phyloP scores from a whole-genome alignment of 2,888 invertebrate genomes.

The Himalopsyche anomala region DNA sequence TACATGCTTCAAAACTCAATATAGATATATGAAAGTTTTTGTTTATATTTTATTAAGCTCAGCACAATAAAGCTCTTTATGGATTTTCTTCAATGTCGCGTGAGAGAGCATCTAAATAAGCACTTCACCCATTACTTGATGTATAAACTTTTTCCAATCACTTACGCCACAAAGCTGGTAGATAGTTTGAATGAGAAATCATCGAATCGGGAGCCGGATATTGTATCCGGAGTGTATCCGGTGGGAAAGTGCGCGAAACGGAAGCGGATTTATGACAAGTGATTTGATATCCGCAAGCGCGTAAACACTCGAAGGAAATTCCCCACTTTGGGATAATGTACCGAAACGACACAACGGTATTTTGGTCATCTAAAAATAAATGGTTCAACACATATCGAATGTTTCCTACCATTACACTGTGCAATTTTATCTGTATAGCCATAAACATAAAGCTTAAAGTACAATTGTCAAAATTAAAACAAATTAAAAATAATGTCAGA shows the following conservation, averaged over 20 bases:
- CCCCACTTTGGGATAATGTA: neutral
- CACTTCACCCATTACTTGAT: neutral
- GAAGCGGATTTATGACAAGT: conserved; percentile 20
- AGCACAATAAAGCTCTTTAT: too few species aligned
- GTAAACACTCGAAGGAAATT: conserved; percentile 13
- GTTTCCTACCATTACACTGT: too few species aligned
- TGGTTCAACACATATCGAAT: too few species aligned
- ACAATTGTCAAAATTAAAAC: too few species aligned
- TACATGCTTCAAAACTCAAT: too few species aligned
- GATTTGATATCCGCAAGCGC: neutral
- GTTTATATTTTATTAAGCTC: too few species aligned
- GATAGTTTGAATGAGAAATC: conserved; percentile 31
- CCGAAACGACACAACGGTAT: neutral
- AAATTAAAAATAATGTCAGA: too few species aligned
- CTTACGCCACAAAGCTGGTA: neutral
- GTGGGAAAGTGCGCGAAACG: conserved; percentile 12
- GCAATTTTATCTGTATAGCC: too few species aligned
- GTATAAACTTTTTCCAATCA: neutral
- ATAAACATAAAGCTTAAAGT: too few species aligned
- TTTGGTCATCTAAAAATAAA: neutral
- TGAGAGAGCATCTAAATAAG: neutral
- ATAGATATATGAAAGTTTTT: too few species aligned
- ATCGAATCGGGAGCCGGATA: conserved; percentile 8
- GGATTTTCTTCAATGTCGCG: neutral
- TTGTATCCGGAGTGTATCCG: neutral